Evolutionary conservation across 2,113 vertebrate species (phyloP).

Genomic region (Stegostoma tigrinum): DNA sequence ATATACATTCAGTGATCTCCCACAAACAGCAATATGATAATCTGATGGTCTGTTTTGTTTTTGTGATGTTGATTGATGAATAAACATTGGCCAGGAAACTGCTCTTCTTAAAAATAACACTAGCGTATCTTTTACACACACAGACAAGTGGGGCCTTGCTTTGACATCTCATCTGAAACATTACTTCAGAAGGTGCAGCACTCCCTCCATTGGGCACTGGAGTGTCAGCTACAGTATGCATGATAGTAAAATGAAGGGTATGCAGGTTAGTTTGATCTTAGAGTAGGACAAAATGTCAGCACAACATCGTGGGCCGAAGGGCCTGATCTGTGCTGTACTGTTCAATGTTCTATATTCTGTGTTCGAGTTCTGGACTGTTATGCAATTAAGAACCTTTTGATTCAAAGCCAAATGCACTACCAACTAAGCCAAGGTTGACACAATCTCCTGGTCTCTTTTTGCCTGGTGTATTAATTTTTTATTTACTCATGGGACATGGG

Average conservation of each 20-base stretch:
- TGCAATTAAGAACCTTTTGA: not conserved
- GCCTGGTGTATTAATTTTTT: not conserved
- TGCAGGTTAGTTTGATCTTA: too few species aligned
- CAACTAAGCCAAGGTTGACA: not conserved
- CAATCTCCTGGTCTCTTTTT: not conserved
- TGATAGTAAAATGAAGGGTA: too few species aligned
- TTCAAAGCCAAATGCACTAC: not conserved
- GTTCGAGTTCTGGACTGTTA: too few species aligned
- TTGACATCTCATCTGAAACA: not conserved
- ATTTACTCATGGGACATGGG: too few species aligned
- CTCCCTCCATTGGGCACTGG: not conserved
- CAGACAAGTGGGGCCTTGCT: not conserved
- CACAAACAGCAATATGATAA: not conserved
- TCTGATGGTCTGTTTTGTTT: not conserved
- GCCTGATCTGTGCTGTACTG: too few species aligned
- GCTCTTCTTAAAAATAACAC: not conserved
- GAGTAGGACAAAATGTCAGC: too few species aligned
- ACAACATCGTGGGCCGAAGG: too few species aligned
- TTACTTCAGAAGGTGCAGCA: not conserved
- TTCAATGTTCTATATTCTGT: too few species aligned
- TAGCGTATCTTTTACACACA: not conserved
- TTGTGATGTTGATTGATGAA: not conserved
- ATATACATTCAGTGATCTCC: not conserved
- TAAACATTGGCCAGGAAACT: not conserved
- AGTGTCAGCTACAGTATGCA: not conserved